Base-by-base conservation (phyloP, 2,797 vertebrate genomes). In the Distichodus sexfasciatus region DNA sequence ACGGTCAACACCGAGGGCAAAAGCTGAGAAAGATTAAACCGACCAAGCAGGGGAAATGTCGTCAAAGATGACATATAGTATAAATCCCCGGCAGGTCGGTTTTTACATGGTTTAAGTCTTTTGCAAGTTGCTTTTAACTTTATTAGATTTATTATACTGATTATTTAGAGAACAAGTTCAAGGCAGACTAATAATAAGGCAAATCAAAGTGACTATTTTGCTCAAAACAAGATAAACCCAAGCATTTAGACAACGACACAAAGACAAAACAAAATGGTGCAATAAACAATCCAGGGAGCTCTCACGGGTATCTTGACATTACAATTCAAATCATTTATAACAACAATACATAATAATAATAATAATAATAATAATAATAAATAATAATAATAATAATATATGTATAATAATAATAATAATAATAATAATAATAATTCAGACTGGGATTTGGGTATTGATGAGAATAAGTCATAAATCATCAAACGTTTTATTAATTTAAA, bases 401-500 rank as follows among this genome's bases (percentile, higher is more conserved):
- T n/a, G n/a, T n/a, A 47, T 58, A 46, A 59, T 46, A 11, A 46
- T 14, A 29, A 57, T 26, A 40, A 38, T 50, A 14, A 76, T 50
- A 14, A 54, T 59, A 59, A 60, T 24, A 26, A 66, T 66, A 36
- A 29, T 51, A 46, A 40, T 66, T 40, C 29, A 60, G 21, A 24
- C 21, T 43, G 7, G 19, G 14, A 50, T 14, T 26, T 40, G 2
- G 50, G 6, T 53, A 51, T 76, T 75, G 78, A 75, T 11, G 71
- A 83, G 71, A 85, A 76, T 84, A 74, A 78, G 48, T 58, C 79
- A 75, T 91, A 87, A 82, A 88, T 92, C 89, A 90, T 87, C 92
- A 93, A 89, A 89, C 91, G 90, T 90, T 92, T 92, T 91, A 91
- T 86, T 78, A 74, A 73, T 61, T 65, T 48, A 69, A 70, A 84